Base-by-base conservation (phyloP, 1,140 invertebrate genomes). In the Drosophila bipectinata region DNA sequence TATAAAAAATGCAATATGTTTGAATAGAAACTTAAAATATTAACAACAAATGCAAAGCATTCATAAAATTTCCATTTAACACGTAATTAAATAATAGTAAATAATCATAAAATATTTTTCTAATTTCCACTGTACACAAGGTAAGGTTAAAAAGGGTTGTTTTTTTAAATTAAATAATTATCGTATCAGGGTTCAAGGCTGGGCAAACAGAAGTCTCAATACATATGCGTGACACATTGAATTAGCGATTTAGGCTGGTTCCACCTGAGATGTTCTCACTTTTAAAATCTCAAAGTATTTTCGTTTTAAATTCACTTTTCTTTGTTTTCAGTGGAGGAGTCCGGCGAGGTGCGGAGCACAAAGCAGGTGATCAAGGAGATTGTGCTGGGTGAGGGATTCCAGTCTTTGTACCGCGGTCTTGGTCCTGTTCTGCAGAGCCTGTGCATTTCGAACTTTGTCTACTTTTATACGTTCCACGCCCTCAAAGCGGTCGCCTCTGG, bases 401-500 rank as follows among this genome's bases (percentile, higher is more conserved):
- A 92, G 28, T 94, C 94, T 1, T 88, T 98, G 8, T 98, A 98
- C 91, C 93, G 95, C 79, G 97, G 97, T 2, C 93, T 98, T 14
- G 92, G 95, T 12, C 97, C 97, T 7, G 96, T 98, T 12, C 92
- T 98, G 4, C 94, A 96, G 75, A 96, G 96, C 67, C 91, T 98
- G 0, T 97, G 96, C 81, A 95, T 95, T 51, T 98, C 97, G 49
- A 98, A 98, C 92, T 98, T 98, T 93, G 96, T 98, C 12, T 98
- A 98, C 92, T 98, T 98, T 85, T 98, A 98, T 91, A 94, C 96
- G 71, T 98, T 98, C 90, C 97, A 98, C 92, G 95, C 95, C 3
- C 92, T 98, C 6, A 96, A 97, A 91, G 92, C 93, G 47, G 66
- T 95, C n/a, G 87, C 92, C 61, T 76, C 92, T 7, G 91, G 87